These are phyloP conservation scores for Ophonus ardosiacus DNA, from an alignment of 2,888 invertebrate genomes.

Conservation along the genomic window DNA sequence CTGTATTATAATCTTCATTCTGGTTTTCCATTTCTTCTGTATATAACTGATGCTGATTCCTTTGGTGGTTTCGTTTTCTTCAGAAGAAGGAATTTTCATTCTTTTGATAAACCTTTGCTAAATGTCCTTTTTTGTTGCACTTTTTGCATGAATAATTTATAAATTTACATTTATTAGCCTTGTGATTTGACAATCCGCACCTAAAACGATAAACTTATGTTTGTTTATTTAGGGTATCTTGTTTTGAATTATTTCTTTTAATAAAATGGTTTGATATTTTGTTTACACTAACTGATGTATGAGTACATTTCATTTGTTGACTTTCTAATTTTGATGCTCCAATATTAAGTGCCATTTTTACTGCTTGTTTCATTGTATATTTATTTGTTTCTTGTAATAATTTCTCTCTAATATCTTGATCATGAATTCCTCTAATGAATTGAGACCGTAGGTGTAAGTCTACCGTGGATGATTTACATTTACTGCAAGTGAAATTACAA, in stretches of 20 bases:
- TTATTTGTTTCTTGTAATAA: not conserved
- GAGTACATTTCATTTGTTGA: not conserved
- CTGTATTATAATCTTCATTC: not conserved
- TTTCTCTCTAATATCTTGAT: conserved; percentile 3
- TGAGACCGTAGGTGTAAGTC: not conserved
- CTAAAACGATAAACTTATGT: not conserved
- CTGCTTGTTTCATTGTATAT: not conserved
- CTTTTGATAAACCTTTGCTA: not conserved
- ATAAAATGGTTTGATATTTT: not conserved
- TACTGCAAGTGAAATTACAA: no score
- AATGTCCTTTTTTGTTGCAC: conserved; percentile 5
- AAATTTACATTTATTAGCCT: conserved; percentile 6
- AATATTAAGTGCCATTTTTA: not conserved
- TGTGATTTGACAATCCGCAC: not conserved
- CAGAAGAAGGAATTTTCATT: conserved; percentile 1
- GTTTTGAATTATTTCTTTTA: not conserved
- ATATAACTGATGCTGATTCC: not conserved
- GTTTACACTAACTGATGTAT: not conserved
- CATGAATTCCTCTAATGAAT: conserved; percentile 25
- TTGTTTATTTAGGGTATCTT: not conserved
- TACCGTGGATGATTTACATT: not conserved
- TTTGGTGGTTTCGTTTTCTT: not conserved
- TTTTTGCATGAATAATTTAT: not conserved
- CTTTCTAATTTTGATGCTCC: conserved; percentile 30
- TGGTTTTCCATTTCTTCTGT: not conserved